These are phyloP conservation scores for Anorthoa munda DNA, from an alignment of 2,888 invertebrate species.

Conservation along the genomic window DNA sequence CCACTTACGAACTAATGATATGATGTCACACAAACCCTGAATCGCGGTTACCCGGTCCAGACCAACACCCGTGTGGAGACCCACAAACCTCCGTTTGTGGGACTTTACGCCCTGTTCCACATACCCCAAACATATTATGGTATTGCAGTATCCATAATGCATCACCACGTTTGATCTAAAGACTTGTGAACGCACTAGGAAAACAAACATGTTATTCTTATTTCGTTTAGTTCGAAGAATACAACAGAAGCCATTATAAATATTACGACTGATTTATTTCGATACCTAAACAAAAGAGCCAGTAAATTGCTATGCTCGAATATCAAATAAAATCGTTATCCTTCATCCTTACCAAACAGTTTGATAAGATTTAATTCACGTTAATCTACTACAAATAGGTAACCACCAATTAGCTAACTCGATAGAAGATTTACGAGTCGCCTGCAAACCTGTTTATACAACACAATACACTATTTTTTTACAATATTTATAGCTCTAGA, in stretches of 20 bases:
- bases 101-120: too few species aligned
- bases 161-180: not conserved
- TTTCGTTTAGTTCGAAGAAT: too few species aligned
- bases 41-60: too few species aligned
- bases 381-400: constrained; percentile 19
- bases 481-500: constrained; percentile 82
- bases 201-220: too few species aligned
- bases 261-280: not conserved
- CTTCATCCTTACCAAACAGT: constrained; percentile 6
- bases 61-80: too few species aligned
- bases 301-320: not conserved
- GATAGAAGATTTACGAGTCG: constrained; percentile 68
- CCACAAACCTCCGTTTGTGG: too few species aligned
- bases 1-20: too few species aligned
- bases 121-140: too few species aligned
- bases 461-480: constrained; percentile 68
- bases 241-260: too few species aligned
- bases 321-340: constrained; percentile 1
- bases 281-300: not conserved
- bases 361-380: constrained; percentile 16
- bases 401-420: constrained; percentile 60
- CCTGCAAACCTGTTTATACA: constrained; percentile 69
- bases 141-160: too few species aligned
- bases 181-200: not conserved
- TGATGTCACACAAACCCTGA: too few species aligned